These are phyloP conservation scores for Etia nguti DNA, from an alignment of 2,113 vertebrate species.

Conservation along the genomic window DNA sequence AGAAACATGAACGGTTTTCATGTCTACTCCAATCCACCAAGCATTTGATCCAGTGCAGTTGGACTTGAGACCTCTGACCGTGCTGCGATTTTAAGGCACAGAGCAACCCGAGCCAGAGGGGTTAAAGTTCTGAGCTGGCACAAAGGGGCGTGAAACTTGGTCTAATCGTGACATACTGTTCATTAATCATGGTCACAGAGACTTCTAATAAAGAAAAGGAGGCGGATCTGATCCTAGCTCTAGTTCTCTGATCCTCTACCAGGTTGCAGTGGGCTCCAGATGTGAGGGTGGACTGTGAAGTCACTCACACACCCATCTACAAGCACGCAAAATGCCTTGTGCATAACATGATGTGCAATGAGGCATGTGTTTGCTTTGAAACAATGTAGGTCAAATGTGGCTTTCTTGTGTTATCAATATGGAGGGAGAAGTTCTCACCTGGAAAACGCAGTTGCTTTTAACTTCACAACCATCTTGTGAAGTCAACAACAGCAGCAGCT, in stretches of 20 bases:
- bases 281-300: constrained; percentile 22
- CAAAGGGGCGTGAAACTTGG: constrained; percentile 27
- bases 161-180: constrained; percentile 19
- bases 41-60: constrained; percentile 32
- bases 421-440: neutral
- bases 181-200: constrained; percentile 60
- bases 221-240: constrained; percentile 14
- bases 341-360: neutral
- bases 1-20: neutral
- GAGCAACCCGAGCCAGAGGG: constrained; percentile 28
- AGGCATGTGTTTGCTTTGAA: constrained; percentile 2
- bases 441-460: neutral
- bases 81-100: constrained; percentile 5
- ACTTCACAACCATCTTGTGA: neutral
- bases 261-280: constrained; percentile 49
- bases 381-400: neutral
- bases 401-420: neutral
- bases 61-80: constrained; percentile 44
- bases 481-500: neutral
- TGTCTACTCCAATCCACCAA: constrained; percentile 25
- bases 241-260: constrained; percentile 42
- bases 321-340: neutral
- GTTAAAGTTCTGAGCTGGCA: constrained; percentile 13
- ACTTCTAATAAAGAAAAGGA: constrained; percentile 8
- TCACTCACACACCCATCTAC: neutral